A percentile compares a stretch with the other conserved stretches of the same genome.
Conservation (phyloP, 2,797 vertebrate species). For the Sorex maritimensis region DNA sequence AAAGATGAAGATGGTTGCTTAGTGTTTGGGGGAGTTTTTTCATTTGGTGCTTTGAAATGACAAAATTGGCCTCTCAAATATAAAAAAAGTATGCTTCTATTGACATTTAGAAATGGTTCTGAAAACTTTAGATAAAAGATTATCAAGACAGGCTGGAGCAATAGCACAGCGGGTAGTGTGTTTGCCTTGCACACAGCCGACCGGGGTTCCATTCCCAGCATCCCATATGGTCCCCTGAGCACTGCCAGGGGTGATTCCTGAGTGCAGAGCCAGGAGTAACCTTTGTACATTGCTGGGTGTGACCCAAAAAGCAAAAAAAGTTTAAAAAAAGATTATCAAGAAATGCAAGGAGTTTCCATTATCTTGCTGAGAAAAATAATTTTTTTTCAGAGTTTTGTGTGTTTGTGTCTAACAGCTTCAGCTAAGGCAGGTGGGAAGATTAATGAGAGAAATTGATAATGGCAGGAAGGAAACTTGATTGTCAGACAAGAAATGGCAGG, state of each 20-base stretch:
- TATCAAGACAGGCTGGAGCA: background rate
- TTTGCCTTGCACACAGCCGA: no score
- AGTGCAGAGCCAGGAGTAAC: no score
- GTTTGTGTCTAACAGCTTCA: background rate
- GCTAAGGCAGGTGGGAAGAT: constrained; percentile 68
- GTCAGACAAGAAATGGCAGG: constrained; percentile 73
- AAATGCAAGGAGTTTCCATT: constrained; percentile 69
- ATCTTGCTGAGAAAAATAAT: constrained; percentile 69
- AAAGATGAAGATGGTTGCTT: background rate
- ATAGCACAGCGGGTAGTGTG: no score
- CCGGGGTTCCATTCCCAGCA: no score
- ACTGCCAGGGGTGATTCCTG: no score
- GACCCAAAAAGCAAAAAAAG: background rate
- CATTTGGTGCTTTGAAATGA: background rate
- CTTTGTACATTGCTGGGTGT: no score
- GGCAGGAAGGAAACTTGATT: constrained; percentile 81
- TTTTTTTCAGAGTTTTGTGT: constrained; percentile 70
- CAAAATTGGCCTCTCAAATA: background rate
- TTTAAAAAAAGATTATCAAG: constrained; percentile 63
- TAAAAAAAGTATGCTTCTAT: constrained; percentile 28
- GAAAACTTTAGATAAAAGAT: constrained; percentile 64
- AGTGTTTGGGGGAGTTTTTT: background rate
- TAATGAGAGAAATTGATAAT: constrained; percentile 81
- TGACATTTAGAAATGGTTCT: constrained; percentile 79
- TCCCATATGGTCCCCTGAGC: no score